Percentiles rank a stretch among this genome's conserved stretches.
phyloP scores from a whole-genome alignment of 1,140 invertebrate genomes.

The Laupala kohalensis region DNA sequence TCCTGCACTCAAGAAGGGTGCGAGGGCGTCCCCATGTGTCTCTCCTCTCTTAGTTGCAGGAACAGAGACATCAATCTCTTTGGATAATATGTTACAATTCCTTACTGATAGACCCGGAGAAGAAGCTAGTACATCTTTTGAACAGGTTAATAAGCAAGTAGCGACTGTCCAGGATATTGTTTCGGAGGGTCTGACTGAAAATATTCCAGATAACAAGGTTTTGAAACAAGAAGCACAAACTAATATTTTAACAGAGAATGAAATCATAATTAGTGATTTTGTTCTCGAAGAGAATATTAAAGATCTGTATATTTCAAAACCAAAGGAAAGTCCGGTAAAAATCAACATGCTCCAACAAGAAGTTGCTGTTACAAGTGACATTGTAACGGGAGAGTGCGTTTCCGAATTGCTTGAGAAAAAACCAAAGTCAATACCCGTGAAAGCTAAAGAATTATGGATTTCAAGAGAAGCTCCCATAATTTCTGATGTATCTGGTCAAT shows the following conservation, averaged over 20 bases:
- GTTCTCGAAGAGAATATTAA: no score
- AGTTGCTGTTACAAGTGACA: conserved; percentile 10
- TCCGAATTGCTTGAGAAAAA: not conserved
- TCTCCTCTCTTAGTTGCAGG: not conserved
- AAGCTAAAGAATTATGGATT: not conserved
- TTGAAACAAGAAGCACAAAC: not conserved
- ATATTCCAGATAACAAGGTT: not conserved
- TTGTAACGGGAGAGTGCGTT: not conserved
- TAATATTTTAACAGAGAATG: no score
- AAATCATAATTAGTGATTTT: no score
- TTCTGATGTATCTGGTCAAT: not conserved
- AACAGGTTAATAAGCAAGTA: not conserved
- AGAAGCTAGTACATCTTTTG: no score
- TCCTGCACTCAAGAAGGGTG: not conserved
- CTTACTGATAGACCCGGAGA: no score
- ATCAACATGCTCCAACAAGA: conserved; percentile 7
- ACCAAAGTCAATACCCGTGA: not conserved
- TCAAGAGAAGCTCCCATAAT: not conserved
- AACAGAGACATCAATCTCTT: not conserved
- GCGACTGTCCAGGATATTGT: not conserved
- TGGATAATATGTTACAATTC: no score
- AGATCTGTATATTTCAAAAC: no score
- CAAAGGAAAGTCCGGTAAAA: conserved; percentile 10
- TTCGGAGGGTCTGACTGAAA: not conserved
- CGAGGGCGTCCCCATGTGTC: conserved; percentile 1